These are phyloP conservation scores for Leptura quadrifasciata DNA, from an alignment of 2,888 invertebrate species.

Conservation along the genomic window DNA sequence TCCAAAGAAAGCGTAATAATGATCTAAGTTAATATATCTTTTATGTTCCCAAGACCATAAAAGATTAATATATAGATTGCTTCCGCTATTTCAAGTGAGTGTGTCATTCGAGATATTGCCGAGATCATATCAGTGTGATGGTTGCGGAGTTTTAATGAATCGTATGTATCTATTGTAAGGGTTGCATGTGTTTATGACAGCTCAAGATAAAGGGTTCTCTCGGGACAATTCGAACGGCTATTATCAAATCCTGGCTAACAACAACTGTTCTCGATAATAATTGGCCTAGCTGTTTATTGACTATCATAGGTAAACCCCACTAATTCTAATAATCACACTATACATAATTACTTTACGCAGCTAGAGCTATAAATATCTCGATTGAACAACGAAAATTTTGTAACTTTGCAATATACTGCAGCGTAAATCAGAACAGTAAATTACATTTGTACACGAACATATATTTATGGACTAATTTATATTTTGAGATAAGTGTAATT, in stretches of 20 bases:
- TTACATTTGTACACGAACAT: conserved; percentile 34
- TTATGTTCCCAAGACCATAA: not conserved
- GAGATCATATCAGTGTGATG: conserved; percentile 41
- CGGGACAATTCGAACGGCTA: conserved; percentile 45
- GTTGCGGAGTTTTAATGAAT: conserved; percentile 48
- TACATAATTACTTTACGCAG: conserved; percentile 46
- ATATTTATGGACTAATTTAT: conserved; percentile 43
- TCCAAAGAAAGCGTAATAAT: not conserved
- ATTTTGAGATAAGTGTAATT: conserved; percentile 9
- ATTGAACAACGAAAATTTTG: conserved; percentile 46
- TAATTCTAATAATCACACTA: conserved; percentile 46
- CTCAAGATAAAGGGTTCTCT: conserved; percentile 56
- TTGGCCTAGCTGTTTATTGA: conserved; percentile 50
- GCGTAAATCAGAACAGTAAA: conserved; percentile 46
- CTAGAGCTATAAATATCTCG: conserved; percentile 42
- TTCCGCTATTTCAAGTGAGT: not conserved
- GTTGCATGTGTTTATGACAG: conserved; percentile 60
- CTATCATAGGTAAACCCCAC: conserved; percentile 34
- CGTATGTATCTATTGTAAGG: conserved; percentile 53
- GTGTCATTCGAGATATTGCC: conserved; percentile 19
- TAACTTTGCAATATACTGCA: conserved; percentile 37
- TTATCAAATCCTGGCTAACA: conserved; percentile 43
- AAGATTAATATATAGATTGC: conserved; percentile 25
- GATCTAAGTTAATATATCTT: not conserved
- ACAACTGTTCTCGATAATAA: conserved; percentile 45